phyloP scores from a whole-genome alignment of 1,140 invertebrate genomes.

The Neodiprion pinetum region DNA sequence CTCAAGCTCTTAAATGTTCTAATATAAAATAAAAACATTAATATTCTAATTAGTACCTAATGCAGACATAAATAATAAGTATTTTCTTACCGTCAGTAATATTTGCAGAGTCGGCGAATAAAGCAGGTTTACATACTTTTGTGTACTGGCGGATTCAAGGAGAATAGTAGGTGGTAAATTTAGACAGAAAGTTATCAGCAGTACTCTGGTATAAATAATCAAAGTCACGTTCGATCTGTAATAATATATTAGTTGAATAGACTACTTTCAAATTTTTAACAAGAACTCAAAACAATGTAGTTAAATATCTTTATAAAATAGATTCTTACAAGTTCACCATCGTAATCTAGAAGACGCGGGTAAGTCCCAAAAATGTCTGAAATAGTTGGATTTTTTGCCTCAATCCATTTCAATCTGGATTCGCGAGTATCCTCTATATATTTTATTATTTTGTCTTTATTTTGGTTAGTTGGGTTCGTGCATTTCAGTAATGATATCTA shows the following conservation, averaged over 20 bases:
- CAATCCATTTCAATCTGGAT: constrained; percentile 13
- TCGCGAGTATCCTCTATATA: neutral
- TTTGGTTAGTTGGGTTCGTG: neutral
- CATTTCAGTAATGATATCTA: constrained; percentile 13
- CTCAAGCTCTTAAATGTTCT: neutral
- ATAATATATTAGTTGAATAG: neutral
- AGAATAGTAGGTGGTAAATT: neutral
- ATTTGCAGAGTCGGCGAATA: neutral
- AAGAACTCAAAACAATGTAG: neutral
- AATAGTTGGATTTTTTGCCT: neutral
- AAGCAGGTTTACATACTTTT: neutral
- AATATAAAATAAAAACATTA: neutral
- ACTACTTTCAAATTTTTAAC: neutral
- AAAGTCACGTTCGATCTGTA: neutral
- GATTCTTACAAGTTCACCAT: constrained; percentile 21
- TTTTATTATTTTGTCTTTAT: constrained; percentile 11
- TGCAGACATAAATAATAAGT: neutral
- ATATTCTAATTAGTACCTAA: neutral
- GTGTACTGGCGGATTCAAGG: neutral
- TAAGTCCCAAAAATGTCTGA: constrained; percentile 12
- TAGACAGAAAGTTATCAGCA: neutral
- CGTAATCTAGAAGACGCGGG: constrained; percentile 12
- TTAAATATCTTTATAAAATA: neutral
- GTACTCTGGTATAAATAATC: neutral
- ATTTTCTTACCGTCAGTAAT: neutral